Evolutionary conservation across 1,140 invertebrate genomes (phyloP), one percentile per base, ranked within the genome.

Genomic region (Phymastichus coffea): DNA sequence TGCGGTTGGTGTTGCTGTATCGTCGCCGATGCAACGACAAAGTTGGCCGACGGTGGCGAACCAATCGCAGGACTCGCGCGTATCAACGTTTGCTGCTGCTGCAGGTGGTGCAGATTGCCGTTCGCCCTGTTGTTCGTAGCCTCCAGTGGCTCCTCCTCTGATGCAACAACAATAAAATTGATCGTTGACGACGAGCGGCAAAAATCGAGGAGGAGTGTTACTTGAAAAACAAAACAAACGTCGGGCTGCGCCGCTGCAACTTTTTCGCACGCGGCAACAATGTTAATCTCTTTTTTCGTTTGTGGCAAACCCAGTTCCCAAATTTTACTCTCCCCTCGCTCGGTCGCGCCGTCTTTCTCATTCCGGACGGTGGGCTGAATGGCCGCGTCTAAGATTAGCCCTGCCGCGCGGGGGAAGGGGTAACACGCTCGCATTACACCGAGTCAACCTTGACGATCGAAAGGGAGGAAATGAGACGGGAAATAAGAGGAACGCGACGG

Each of bases 111-210:
- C 19, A 70, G 68, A 63, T 68, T 76, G 15, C 77, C 77, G 52
- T 79, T 77, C 38, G 68, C 72, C 37, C 71, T 75, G 38, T 25
- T 71, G 14, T 66, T 76, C 26, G 4, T 37, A 44, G 78, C 76
- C 46, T 75, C 25, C 26, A 77, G 77, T 15, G 79, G 76, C 55
- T 80, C 78, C 47, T 79, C 78, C n/a, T n/a, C n/a, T n/a, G n/a
- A n/a, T 80, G 74, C 1, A 74, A 75, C 55, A 65, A 63, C 46
- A 52, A 59, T 41, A 59, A 57, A 56, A n/a, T n/a, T n/a, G n/a
- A n/a, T n/a, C n/a, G n/a, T n/a, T n/a, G n/a, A n/a, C n/a, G n/a
- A n/a, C n/a, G n/a, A n/a, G n/a, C n/a, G n/a, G n/a, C n/a, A n/a
- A n/a, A n/a, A n/a, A n/a, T n/a, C n/a, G n/a, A n/a, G n/a, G n/a